A percentile compares a stretch with the other conserved stretches of the same genome.
These are phyloP conservation scores for Eurystomus gularis DNA, from an alignment of 2,113 vertebrate species.

Conservation along the genomic window DNA sequence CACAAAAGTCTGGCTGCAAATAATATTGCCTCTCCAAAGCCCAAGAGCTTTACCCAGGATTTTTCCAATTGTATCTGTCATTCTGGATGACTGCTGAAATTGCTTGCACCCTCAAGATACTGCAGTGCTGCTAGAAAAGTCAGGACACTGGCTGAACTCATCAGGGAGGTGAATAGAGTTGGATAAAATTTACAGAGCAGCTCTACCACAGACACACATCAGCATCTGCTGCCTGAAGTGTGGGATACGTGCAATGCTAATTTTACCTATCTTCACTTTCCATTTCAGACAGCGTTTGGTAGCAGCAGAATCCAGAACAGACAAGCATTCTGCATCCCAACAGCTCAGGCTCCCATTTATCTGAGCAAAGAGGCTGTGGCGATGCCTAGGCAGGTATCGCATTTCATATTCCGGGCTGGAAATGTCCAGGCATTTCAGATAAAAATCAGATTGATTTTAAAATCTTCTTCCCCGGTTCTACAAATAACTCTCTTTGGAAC, in stretches of 20 bases:
- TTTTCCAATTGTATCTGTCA: conserved; percentile 47
- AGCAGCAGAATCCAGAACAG: background rate
- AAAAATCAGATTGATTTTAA: background rate
- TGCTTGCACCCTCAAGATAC: background rate
- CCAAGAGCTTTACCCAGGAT: conserved; percentile 20
- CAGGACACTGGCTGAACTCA: conserved; percentile 35
- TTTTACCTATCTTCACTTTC: background rate
- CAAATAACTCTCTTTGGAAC: background rate
- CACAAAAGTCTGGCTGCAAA: conserved; percentile 44
- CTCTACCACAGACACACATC: background rate
- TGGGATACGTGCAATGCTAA: background rate
- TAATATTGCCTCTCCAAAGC: background rate
- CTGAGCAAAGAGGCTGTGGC: background rate
- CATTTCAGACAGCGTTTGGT: background rate
- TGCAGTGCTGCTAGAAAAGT: background rate
- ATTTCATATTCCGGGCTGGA: background rate
- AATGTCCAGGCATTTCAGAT: background rate
- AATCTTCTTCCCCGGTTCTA: background rate
- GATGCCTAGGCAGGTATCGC: background rate
- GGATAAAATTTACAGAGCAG: background rate
- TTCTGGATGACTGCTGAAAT: conserved; percentile 12
- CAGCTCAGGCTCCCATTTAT: background rate
- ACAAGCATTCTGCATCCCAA: background rate
- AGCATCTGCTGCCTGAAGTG: background rate
- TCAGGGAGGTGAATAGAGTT: background rate